Evolutionary conservation across 2,888 invertebrate species (phyloP).

Genomic region (Acheta domesticus): DNA sequence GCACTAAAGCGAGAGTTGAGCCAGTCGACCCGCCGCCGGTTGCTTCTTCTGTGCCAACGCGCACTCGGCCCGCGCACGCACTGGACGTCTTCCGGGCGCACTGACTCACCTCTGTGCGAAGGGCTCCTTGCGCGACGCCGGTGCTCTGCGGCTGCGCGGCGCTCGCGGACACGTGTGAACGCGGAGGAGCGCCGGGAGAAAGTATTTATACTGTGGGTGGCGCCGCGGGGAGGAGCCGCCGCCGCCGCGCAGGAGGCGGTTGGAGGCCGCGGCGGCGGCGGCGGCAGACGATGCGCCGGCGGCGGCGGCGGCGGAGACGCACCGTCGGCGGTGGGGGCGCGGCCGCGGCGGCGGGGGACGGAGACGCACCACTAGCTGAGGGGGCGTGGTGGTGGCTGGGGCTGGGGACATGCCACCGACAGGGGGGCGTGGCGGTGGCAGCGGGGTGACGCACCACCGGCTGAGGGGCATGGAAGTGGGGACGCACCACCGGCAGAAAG

Average conservation of each 20-base stretch:
- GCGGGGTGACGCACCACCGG: background rate
- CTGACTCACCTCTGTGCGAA: background rate
- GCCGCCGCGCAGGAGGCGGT: background rate
- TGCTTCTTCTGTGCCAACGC: too few species aligned
- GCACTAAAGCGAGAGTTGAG: too few species aligned
- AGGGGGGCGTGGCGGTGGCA: background rate
- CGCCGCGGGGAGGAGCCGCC: background rate
- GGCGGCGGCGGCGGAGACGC: too few species aligned
- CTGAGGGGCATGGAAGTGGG: background rate
- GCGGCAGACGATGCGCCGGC: background rate
- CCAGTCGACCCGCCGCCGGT: too few species aligned
- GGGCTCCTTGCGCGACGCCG: background rate
- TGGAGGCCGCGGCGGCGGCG: background rate
- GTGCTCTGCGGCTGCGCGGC: background rate
- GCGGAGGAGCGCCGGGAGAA: background rate
- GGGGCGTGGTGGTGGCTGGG: too few species aligned
- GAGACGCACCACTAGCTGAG: too few species aligned
- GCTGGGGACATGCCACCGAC: too few species aligned
- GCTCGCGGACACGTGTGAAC: constrained; percentile 18
- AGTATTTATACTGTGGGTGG: constrained; percentile 18
- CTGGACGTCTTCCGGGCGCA: background rate
- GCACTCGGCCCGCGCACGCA: too few species aligned
- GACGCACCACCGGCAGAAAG: background rate
- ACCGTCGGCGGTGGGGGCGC: too few species aligned
- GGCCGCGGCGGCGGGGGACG: too few species aligned